Evolutionary conservation across 1,140 invertebrate genomes (phyloP), one percentile per base, ranked within the genome.

Genomic region (Proctacanthus coquilletti): DNA sequence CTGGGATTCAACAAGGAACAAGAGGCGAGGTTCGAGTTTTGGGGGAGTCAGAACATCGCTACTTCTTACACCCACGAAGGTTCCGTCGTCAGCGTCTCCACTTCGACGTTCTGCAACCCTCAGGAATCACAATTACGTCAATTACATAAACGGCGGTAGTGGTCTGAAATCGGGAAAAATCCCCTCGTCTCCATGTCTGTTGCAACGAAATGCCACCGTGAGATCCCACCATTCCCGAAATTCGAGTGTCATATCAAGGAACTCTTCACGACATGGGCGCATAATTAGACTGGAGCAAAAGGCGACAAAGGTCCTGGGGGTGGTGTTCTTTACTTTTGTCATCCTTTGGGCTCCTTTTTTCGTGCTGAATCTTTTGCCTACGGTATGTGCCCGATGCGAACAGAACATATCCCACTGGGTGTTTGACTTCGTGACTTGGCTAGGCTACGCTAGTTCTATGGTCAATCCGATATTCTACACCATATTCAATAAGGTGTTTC

Each of bases 401-500:
- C 68, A 72, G 20, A 61, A 70, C 19, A 79, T 86, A 32, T 67
- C 72, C 15, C 74, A 70, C 39, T 80, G 76, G 64, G 77, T 91
- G 19, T 82, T 91, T 48, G 79, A 87, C 52, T 72, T 85, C 31
- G 80, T 84, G 15, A 80, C 83, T 11, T 94, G 88, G 89, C 63
- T 94, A 21, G 89, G 89, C 25, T 94, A 92, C 59, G 79, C 84
- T 20, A 89, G 84, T 48, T 89, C 84, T 3, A 87, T 88, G 75
- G 83, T 93, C 9, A 94, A 94, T 64, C 87, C 87, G 0, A 84
- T 91, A 43, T 89, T 92, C 61, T 93, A 93, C 57, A 93, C 88
- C 2, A 86, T 92, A 41, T 93, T 94, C 63, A 94, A 94, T 62
- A 86, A 87, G 55, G 81, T 88, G 23, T 93, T 93, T 60, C 64